phyloP scores from a whole-genome alignment of 1,140 invertebrate genomes.

The Drosophila arawakana region DNA sequence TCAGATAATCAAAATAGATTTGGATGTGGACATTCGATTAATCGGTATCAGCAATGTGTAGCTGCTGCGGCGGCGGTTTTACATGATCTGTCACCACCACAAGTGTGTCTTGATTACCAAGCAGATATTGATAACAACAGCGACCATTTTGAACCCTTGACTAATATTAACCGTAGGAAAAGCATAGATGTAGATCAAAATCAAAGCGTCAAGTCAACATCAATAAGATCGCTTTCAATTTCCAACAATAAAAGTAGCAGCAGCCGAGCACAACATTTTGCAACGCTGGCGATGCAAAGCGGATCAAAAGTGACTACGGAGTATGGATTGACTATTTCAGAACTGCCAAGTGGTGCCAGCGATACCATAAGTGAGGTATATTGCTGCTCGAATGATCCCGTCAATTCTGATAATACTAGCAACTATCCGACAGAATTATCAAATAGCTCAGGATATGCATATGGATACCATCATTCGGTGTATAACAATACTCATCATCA shows the following conservation, averaged over 20 bases:
- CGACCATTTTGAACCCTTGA: conserved; percentile 21
- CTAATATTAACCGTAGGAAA: conserved; percentile 11
- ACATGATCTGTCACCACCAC: conserved; percentile 48
- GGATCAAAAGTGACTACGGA: conserved; percentile 76
- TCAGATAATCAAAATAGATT: conserved; percentile 38
- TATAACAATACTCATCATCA: conserved; percentile 32
- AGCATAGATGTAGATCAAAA: conserved; percentile 42
- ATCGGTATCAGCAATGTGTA: conserved; percentile 68
- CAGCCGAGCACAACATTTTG: conserved; percentile 56
- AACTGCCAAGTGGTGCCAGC: conserved; percentile 63
- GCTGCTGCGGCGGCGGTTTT: not conserved
- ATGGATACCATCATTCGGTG: conserved; percentile 43
- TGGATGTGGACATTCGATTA: conserved; percentile 70
- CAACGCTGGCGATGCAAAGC: conserved; percentile 74
- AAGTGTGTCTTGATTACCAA: conserved; percentile 16
- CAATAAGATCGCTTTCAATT: not conserved
- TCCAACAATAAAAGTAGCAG: conserved; percentile 9
- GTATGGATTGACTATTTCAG: conserved; percentile 76
- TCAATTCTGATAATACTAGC: conserved; percentile 76
- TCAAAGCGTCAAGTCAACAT: conserved; percentile 33
- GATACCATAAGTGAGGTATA: conserved; percentile 46
- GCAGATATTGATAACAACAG: conserved; percentile 1
- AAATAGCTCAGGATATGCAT: conserved; percentile 52
- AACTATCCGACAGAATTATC: conserved; percentile 70
- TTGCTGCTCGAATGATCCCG: conserved; percentile 52